Base-by-base conservation (phyloP, 2,797 vertebrate species). In the Alfaro cultratus region DNA sequence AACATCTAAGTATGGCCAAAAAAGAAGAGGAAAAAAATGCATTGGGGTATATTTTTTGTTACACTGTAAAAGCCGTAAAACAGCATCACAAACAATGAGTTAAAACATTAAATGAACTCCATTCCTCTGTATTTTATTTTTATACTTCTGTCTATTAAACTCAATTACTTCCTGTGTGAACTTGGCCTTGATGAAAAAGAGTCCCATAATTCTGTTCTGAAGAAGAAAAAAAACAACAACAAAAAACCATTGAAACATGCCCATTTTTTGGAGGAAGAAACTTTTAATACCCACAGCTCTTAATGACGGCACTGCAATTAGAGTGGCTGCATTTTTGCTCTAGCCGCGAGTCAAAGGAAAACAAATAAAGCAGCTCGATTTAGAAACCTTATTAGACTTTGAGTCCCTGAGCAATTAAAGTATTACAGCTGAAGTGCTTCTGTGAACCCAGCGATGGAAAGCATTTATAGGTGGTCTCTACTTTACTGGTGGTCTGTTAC, bases 341-440 rank as follows among this genome's bases (percentile, higher is more conserved):
- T 93, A 87, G 95, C 94, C 95, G 93, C 95, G 93, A 95, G 94
- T 95, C 93, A 95, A 95, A 95, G 92, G 93, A 95, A 95, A 96
- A 96, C 95, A 96, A 96, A 96, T 96, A 96, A 96, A 96, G 94
- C 93, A 92, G 92, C 95, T 96, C 93, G 94, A 96, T 96, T 96
- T 96, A 95, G 95, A 96, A 96, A 95, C 94, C 95, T 95, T 96
- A 96, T 96, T 96, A 96, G 95, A 95, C 94, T 95, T 96, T 94
- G 94, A 95, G 95, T 96, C 95, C 95, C 95, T 93, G 88, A 95
- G 95, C 95, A 96, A 96, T 96, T 96, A 96, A 95, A 95, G 94
- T 94, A 96, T 96, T 96, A 95, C 94, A 92, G 94, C 94, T 95
- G 92, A 93, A 95, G 94, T 95, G 95, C 94, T 95, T 95, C 95